phyloP scores from a whole-genome alignment of 2,113 vertebrate genomes.

The Excalfactoria chinensis region DNA sequence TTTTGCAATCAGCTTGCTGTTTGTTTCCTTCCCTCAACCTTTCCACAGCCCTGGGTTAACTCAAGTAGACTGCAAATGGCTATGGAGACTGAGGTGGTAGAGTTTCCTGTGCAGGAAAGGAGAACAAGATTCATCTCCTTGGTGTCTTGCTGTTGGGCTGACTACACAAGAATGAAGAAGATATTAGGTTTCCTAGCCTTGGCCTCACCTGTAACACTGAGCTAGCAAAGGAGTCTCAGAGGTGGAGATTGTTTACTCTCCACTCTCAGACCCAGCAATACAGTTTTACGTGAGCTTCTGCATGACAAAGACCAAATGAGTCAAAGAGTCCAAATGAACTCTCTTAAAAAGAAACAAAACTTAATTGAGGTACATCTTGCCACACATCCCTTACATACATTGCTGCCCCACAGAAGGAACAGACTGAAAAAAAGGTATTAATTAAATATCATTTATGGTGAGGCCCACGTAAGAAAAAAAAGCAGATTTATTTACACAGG shows the following conservation, averaged over 20 bases:
- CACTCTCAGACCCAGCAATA: not conserved
- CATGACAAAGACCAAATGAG: too few species aligned
- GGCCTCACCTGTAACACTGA: not conserved
- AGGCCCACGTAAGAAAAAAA: not conserved
- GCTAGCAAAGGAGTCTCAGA: not conserved
- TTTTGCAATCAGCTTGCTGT: not conserved
- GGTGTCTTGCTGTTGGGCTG: not conserved
- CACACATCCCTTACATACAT: fast-evolving
- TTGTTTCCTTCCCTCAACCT: not conserved
- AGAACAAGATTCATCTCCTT: too few species aligned
- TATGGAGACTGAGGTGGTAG: not conserved
- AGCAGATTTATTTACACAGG: not conserved
- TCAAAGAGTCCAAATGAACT: not conserved
- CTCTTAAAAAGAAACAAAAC: not conserved
- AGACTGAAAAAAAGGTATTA: not conserved
- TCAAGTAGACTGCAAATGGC: too few species aligned
- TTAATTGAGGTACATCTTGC: not conserved
- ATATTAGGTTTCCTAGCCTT: not conserved
- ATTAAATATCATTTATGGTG: not conserved
- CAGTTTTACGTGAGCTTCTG: fast-evolving
- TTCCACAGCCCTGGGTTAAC: not conserved
- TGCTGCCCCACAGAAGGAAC: not conserved
- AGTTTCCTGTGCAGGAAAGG: not conserved
- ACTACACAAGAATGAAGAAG: not conserved
- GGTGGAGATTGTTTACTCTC: not conserved